These are phyloP conservation scores for Aphaenogaster rudis DNA, from an alignment of 1,140 invertebrate genomes.

Conservation along the genomic window DNA sequence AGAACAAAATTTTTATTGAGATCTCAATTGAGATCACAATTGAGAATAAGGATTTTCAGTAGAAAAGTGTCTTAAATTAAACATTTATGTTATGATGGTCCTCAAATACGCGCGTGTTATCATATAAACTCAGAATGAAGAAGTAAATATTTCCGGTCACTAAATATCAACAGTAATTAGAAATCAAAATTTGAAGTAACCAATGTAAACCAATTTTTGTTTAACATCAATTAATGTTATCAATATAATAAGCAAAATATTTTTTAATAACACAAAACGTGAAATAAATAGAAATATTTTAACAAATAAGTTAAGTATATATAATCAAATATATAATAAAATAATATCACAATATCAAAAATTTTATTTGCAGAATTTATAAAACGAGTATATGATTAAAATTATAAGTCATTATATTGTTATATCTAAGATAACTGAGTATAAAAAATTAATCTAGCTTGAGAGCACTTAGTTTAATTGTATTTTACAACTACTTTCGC, in stretches of 20 bases:
- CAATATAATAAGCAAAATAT: neutral
- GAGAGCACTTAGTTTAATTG: neutral
- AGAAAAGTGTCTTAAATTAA: neutral
- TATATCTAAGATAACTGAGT: neutral
- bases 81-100: neutral
- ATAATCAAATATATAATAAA: neutral
- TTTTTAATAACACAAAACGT: neutral
- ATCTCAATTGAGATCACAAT: too few species aligned
- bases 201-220: neutral
- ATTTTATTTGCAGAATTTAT: neutral
- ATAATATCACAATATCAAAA: neutral
- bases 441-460: constrained; percentile 6
- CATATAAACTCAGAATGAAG: neutral
- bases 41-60: too few species aligned
- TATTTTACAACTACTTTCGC: neutral
- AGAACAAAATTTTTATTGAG: too few species aligned
- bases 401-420: neutral
- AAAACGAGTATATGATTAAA: neutral
- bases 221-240: neutral
- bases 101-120: neutral
- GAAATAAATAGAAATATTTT: neutral
- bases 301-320: neutral
- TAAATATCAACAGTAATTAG: neutral
- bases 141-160: neutral
- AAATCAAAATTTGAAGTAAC: neutral